Evolutionary conservation across 2,797 vertebrate species (phyloP), one percentile per base, ranked within the genome.

Genomic region (Leuciscus waleckii): DNA sequence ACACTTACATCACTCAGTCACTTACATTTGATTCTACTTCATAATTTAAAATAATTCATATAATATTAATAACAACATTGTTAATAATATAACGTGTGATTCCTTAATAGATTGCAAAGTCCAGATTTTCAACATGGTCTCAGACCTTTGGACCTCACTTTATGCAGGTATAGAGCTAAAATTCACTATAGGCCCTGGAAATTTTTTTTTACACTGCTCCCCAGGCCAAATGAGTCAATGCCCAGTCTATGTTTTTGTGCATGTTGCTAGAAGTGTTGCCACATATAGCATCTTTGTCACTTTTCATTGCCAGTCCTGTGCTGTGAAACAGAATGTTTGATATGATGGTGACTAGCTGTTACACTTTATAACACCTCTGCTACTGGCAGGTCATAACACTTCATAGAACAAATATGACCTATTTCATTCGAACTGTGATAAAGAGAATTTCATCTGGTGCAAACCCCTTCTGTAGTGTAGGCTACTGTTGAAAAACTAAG

Each of bases 341-440:
- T n/a, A 41, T 81, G 54, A 78, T 58, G 39, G 58, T 81, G 71
- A 14, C 78, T n/a, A 58, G 56, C 23, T 82, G 26, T 63, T 78
- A 41, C 73, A 87, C 81, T 54, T 84, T 76, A 84, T 74, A 69
- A 80, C 67, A 77, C 54, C 73, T 54, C 14, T 74, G 74, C 77
- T 35, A 73, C 80, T 49, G 43, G 29, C 65, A 84, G 67, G 77
- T 87, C 49, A 87, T 69, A 73, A 84, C 65, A 83, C 84, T 63
- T 81, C 68, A 70, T 26, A n/a, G 39, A 78, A 67, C 4, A 54
- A 83, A 71, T 71, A 68, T 17, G 8, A 41, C 51, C 26, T 73
- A 37, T 19, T 58, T 69, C 37, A 56, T 78, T 69, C 4, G 21
- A 82, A 73, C 67, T 65, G n/a, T 8, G 58, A 32, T 82, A 73